Percentiles rank a stretch among this genome's conserved stretches.
phyloP scores from a whole-genome alignment of 1,140 invertebrate genomes.

The Lysiphlebus fabarum region DNA sequence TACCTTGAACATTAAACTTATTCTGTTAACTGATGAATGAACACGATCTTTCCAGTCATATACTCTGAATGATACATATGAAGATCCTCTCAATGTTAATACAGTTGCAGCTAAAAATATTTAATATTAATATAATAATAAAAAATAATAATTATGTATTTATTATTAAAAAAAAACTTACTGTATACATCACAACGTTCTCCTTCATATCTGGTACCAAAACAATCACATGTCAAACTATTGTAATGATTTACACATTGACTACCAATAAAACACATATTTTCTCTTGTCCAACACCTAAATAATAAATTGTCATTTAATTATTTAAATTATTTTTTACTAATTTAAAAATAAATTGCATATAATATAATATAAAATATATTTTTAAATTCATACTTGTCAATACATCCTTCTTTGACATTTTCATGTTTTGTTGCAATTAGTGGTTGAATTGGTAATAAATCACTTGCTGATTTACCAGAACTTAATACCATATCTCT shows the following conservation, averaged over 20 bases:
- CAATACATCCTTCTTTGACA: constrained; percentile 77
- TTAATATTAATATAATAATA: constrained; percentile 24
- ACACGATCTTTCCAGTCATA: constrained; percentile 90
- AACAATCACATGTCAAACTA: constrained; percentile 83
- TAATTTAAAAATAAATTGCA: too few species aligned
- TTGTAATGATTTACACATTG: constrained; percentile 87
- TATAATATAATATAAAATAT: too few species aligned
- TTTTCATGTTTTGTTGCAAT: constrained; percentile 83
- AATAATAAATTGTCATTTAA: constrained; percentile 19
- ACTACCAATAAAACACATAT: constrained; percentile 79
- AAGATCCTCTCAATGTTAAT: constrained; percentile 83
- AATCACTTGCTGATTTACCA: constrained; percentile 76
- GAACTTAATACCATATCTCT: constrained; percentile 79
- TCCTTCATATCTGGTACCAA: constrained; percentile 86
- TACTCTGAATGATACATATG: constrained; percentile 87
- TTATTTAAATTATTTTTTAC: too few species aligned
- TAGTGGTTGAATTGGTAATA: constrained; percentile 73
- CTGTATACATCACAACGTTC: constrained; percentile 86
- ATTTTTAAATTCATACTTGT: constrained; percentile 60
- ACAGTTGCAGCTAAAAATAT: constrained; percentile 71
- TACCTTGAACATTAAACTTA: constrained; percentile 86
- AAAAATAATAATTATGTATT: background rate
- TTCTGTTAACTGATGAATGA: constrained; percentile 79
- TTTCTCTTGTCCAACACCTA: constrained; percentile 71
- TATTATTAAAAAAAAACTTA: constrained; percentile 58